These are phyloP conservation scores for Microchrysa polita DNA, from an alignment of 2,888 invertebrate genomes.

Conservation along the genomic window DNA sequence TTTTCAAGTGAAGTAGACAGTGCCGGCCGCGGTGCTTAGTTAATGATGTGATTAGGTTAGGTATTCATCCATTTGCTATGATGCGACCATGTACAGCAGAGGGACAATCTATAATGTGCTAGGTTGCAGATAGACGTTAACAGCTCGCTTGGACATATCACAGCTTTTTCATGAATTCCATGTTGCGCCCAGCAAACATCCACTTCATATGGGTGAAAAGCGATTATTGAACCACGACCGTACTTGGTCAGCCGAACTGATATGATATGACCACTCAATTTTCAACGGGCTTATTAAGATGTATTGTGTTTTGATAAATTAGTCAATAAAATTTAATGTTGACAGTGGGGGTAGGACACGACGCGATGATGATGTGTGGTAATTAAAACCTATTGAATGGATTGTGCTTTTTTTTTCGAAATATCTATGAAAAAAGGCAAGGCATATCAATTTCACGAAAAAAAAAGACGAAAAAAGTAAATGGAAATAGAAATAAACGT, in stretches of 20 bases:
- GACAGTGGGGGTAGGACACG: not conserved
- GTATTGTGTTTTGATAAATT: slow-evolving; percentile 29
- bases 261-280: slow-evolving; percentile 19
- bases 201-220: not conserved
- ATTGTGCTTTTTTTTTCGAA: not conserved
- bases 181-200: not conserved
- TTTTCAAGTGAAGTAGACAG: not conserved
- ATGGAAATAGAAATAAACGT: no score
- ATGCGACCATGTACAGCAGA: not conserved
- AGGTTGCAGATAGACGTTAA: not conserved
- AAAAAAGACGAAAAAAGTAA: no score
- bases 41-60: not conserved
- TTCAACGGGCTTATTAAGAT: not conserved
- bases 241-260: slow-evolving; percentile 20
- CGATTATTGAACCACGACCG: not conserved
- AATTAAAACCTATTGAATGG: not conserved
- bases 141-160: not conserved
- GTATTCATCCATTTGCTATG: not conserved
- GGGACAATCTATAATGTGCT: not conserved
- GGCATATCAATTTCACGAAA: not conserved
- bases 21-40: not conserved
- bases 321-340: slow-evolving; percentile 1
- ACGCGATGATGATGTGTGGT: no score
- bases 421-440: not conserved
- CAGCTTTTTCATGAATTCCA: not conserved